These are phyloP conservation scores for Yponomeuta cagnagella DNA, from an alignment of 2,888 invertebrate genomes.

Conservation along the genomic window DNA sequence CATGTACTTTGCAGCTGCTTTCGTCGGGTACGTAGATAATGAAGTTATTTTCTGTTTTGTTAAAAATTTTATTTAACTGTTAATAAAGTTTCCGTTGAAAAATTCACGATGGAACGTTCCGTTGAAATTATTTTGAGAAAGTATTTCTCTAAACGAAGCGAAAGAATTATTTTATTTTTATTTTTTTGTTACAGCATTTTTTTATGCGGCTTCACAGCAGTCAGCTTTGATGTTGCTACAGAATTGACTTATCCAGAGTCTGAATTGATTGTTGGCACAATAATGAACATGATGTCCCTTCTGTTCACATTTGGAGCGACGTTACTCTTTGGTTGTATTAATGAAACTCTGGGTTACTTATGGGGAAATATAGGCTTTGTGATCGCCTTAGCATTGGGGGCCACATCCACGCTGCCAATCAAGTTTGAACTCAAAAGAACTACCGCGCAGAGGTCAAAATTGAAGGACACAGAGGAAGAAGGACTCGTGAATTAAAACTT, in stretches of 20 bases:
- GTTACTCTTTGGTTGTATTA: constrained; percentile 35
- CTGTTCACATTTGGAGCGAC: constrained; percentile 35
- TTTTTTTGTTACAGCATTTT: constrained; percentile 73
- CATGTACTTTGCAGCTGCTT: constrained; percentile 72
- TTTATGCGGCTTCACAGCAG: constrained; percentile 83
- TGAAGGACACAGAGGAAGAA: neutral
- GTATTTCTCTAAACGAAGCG: neutral
- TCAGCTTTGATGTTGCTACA: constrained; percentile 84
- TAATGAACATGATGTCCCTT: constrained; percentile 51
- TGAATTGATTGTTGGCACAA: constrained; percentile 81
- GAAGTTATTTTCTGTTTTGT: neutral
- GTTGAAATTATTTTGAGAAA: neutral
- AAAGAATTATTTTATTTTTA: too few species aligned
- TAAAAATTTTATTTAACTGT: neutral
- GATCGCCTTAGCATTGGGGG: constrained; percentile 32
- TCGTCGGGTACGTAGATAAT: constrained; percentile 67
- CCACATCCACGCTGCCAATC: constrained; percentile 23
- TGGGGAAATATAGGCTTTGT: constrained; percentile 43
- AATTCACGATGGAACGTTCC: neutral
- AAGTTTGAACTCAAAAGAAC: constrained; percentile 23
- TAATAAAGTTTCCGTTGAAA: neutral
- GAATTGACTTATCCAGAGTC: constrained; percentile 84
- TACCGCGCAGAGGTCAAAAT: constrained; percentile 20
- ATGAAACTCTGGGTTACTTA: constrained; percentile 38
- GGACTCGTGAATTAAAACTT: neutral